phyloP scores from a whole-genome alignment of 2,113 vertebrate species.

The Petrocephalus zakoni region DNA sequence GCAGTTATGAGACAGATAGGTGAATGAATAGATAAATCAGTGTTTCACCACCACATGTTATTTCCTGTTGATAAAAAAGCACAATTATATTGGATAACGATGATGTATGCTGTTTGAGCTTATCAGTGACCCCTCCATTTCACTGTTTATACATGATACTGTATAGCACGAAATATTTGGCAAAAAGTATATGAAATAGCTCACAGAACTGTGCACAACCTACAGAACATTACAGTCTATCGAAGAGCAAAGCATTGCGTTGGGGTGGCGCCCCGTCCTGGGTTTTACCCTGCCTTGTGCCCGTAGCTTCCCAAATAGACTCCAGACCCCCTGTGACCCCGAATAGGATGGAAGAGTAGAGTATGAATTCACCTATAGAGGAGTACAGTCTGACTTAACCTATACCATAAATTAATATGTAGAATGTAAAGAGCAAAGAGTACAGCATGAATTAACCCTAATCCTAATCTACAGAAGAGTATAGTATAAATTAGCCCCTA shows the following conservation, averaged over 20 bases:
- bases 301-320: too few species aligned
- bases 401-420: too few species aligned
- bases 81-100: too few species aligned
- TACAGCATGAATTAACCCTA: too few species aligned
- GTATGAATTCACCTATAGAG: neutral
- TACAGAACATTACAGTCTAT: neutral
- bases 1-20: neutral
- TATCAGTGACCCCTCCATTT: neutral
- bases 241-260: neutral
- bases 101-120: neutral
- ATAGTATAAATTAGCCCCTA: too few species aligned
- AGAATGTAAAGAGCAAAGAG: too few species aligned
- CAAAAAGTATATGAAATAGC: neutral
- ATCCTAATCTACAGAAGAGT: too few species aligned
- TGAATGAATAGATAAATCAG: neutral
- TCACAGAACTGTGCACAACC: neutral
- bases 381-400: neutral
- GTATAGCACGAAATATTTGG: neutral
- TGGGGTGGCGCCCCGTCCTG: too few species aligned
- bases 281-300: too few species aligned
- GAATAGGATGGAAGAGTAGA: neutral
- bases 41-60: neutral
- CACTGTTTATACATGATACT: neutral
- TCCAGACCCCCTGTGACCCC: too few species aligned
- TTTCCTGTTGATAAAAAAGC: too few species aligned